phyloP scores from a whole-genome alignment of 1,140 invertebrate species.

The Drosophila quadrilineata region DNA sequence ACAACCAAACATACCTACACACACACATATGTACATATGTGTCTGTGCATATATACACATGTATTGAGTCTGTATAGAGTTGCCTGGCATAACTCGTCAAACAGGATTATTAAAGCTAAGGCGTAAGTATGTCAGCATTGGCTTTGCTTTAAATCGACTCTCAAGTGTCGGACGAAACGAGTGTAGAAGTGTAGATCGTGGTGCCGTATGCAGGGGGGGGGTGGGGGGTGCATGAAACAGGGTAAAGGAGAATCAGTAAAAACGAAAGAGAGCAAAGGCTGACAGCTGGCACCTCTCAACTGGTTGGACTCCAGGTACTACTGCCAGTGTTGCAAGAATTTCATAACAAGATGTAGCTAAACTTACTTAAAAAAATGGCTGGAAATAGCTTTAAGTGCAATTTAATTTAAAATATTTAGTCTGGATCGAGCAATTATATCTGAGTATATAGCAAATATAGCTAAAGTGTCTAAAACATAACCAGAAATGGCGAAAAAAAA shows the following conservation, averaged over 20 bases:
- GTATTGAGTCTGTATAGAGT: background rate
- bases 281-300: constrained; percentile 63
- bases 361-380: no score
- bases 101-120: constrained; percentile 74
- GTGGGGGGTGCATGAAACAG: background rate
- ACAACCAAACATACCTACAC: background rate
- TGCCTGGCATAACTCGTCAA: constrained; percentile 64
- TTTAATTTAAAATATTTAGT: no score
- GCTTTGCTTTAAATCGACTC: constrained; percentile 24
- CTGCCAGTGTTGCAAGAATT: no score
- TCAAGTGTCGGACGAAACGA: constrained; percentile 27
- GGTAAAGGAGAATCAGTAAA: background rate
- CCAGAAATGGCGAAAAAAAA: no score
- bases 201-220: no score
- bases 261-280: constrained; percentile 18
- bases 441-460: no score
- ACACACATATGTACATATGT: background rate
- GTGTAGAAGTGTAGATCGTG: no score
- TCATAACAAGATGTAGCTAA: no score
- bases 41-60: no score
- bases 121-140: constrained; percentile 63
- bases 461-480: no score
- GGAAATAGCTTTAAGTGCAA: no score
- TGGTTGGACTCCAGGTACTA: constrained; percentile 25
- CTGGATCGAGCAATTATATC: no score